These are phyloP conservation scores for Pygocentrus nattereri DNA, from an alignment of 2,797 vertebrate genomes.

Conservation along the genomic window DNA sequence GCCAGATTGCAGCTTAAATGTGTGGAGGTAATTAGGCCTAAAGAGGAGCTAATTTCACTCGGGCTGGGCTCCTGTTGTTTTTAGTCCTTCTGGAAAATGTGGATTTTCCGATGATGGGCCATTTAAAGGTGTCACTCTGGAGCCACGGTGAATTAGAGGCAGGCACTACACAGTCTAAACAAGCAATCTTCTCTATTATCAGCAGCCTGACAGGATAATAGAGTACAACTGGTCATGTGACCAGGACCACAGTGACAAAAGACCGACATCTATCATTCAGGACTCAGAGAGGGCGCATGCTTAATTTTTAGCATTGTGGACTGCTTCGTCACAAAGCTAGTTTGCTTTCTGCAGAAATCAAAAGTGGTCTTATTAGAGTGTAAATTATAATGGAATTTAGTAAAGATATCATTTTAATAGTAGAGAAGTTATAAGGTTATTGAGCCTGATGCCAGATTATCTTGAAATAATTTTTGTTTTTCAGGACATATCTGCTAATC, in stretches of 20 bases:
- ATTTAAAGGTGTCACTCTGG: constrained; percentile 94
- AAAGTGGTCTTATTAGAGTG: background rate
- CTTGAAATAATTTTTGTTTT: too few species aligned
- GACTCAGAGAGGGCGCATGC: too few species aligned
- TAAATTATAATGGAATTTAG: background rate
- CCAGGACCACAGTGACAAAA: constrained; percentile 55
- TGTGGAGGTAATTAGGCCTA: constrained; percentile 83
- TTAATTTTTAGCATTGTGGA: constrained; percentile 6
- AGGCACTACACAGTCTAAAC: constrained; percentile 92
- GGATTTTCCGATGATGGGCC: constrained; percentile 88
- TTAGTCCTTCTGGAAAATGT: constrained; percentile 87
- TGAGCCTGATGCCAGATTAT: too few species aligned
- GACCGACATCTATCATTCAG: constrained; percentile 60
- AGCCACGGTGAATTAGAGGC: constrained; percentile 92
- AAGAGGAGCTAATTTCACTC: constrained; percentile 88
- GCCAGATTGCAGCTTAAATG: constrained; percentile 77
- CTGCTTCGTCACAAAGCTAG: constrained; percentile 9
- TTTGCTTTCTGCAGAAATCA: background rate
- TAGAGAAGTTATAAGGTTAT: background rate
- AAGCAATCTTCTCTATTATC: constrained; percentile 89
- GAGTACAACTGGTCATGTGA: constrained; percentile 83
- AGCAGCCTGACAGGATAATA: constrained; percentile 88
- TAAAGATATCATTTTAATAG: background rate
- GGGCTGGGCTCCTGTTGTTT: constrained; percentile 81
- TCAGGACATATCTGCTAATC: too few species aligned